Base-by-base conservation (phyloP, 1,140 invertebrate species). In the Aphis craccivora region DNA sequence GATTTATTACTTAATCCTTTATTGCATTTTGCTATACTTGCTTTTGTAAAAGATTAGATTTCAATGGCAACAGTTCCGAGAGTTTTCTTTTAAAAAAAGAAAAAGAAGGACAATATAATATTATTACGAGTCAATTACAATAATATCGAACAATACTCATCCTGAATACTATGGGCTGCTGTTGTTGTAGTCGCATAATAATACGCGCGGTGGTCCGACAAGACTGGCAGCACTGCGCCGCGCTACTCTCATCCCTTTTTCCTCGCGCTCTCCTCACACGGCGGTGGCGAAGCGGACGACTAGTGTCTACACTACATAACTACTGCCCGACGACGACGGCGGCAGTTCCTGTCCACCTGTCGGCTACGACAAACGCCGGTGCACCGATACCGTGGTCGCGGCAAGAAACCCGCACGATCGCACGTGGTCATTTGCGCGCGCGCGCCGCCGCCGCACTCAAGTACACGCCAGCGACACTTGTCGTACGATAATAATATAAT, bases 371-470 rank as follows among this genome's bases (percentile, higher is more conserved):
- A 48, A 83, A 37, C 67, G 90, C 43, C 23, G 11, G 91, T 53
- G 76, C 45, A 94, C 95, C 95, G 95, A 43, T 18, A 23, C 23
- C 87, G 7, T 95, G 95, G 93, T 95, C 95, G 95, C 95, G 20
- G 30, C 60, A 53, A n/a, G 22, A 23, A 53, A 14, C 20, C 48
- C 51, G 51, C 48, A 37, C 43, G 25, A 22, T 45, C 67, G 45
- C 90, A 83, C 76, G 60, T 76, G 90, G 67, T 81, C 90, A 25
- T n/a, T 60, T 18, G 30, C 55, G 60, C 22, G 18, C 60, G 67
- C 40, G 20, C 48, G 14, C 48, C 37, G 37, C 37, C 48, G 14
- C 48, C 37, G 37, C 37, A 40, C 37, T 40, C 37, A 3, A 40
- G 37, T 3, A 40, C 1, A 35, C 35, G 40, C 35, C 20, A 3